Conservation (phyloP, 2,113 vertebrate genomes). For the Coreoperca whiteheadi region DNA sequence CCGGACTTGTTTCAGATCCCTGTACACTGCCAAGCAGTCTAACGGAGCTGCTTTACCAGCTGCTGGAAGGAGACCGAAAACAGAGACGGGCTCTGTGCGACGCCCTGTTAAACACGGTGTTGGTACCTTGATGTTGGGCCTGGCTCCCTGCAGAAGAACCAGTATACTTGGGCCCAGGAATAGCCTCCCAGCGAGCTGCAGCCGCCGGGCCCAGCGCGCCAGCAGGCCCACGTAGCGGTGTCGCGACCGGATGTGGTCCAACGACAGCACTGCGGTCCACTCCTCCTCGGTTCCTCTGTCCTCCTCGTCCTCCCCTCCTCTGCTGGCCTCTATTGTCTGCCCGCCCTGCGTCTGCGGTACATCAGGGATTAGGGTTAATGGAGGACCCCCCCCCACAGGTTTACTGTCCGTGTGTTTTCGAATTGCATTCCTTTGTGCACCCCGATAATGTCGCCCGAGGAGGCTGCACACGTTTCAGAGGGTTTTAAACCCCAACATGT, state of each 20-base stretch:
- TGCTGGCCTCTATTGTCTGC: conserved; percentile 21
- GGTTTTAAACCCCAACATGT: no score
- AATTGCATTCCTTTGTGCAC: not conserved
- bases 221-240: conserved; percentile 51
- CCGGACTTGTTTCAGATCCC: no score
- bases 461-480: no score
- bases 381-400: not conserved
- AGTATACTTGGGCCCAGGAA: conserved; percentile 55
- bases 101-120: no score
- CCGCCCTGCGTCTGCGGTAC: not conserved
- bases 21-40: no score
- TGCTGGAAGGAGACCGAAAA: no score
- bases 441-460: no score
- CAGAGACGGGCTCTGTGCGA: not conserved
- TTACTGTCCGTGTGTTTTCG: not conserved
- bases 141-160: conserved; percentile 60
- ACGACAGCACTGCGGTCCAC: conserved; percentile 52
- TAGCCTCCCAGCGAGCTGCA: conserved; percentile 56
- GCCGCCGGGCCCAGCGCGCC: conserved; percentile 62
- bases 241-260: conserved; percentile 65
- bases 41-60: no score
- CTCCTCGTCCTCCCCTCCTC: not conserved
- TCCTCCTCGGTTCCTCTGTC: conserved; percentile 18
- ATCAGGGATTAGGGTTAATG: not conserved
- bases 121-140: conserved; percentile 58